Percentiles rank a stretch among this genome's conserved stretches.
Evolutionary conservation across 1,140 invertebrate species (phyloP).

Genomic region (Zaprionus capensis): DNA sequence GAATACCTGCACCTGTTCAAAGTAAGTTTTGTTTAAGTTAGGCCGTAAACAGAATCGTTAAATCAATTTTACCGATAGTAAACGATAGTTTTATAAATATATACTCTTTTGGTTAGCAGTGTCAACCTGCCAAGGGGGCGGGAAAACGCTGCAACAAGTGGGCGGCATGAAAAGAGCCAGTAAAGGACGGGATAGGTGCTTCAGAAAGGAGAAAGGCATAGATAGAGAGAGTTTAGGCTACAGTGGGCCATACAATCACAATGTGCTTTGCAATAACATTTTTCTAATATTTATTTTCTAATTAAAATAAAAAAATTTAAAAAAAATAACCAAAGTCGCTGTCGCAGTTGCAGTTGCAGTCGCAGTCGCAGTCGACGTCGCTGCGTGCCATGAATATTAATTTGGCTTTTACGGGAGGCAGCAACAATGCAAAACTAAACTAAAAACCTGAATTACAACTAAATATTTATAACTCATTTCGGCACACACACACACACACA

Average conservation of each 20-base stretch:
- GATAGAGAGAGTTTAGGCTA: too few relatives aligned
- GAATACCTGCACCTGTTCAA: too few relatives aligned
- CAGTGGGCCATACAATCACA: neutral
- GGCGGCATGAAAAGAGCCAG: too few relatives aligned
- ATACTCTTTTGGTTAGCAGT: too few relatives aligned
- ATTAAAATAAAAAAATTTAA: conserved; percentile 61
- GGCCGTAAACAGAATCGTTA: too few relatives aligned
- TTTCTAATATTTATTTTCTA: conserved; percentile 65
- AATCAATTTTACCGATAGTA: too few relatives aligned
- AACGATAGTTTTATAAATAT: too few relatives aligned
- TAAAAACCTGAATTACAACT: conserved; percentile 77
- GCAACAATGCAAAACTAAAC: conserved; percentile 64
- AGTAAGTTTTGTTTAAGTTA: too few relatives aligned
- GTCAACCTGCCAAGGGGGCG: too few relatives aligned
- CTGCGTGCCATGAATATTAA: conserved; percentile 73
- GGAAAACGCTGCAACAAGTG: too few relatives aligned
- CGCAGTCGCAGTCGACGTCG: neutral
- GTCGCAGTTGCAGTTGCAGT: neutral
- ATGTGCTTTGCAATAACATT: conserved; percentile 11
- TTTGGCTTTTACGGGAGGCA: conserved; percentile 61
- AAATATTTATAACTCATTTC: conserved; percentile 83
- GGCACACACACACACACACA: conserved; percentile 30
- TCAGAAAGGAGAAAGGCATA: too few relatives aligned
- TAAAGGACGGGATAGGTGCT: too few relatives aligned
- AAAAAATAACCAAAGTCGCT: neutral